phyloP scores from a whole-genome alignment of 2,888 invertebrate species.

The Caenorhabditis uteleia region DNA sequence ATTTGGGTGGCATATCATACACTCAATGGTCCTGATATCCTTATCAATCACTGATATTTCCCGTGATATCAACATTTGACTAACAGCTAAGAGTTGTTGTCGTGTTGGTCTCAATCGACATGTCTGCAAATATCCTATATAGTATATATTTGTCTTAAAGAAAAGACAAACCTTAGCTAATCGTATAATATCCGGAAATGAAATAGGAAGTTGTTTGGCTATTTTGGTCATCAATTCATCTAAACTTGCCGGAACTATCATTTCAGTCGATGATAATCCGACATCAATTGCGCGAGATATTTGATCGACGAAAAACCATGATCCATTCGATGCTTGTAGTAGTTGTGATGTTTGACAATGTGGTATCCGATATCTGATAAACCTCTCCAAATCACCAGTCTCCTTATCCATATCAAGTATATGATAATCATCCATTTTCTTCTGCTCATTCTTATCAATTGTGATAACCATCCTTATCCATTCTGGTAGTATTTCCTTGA shows the following conservation, averaged over 20 bases:
- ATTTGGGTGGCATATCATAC: neutral
- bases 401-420: constrained; percentile 27
- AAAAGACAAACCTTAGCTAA: constrained; percentile 12
- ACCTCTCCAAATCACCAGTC: constrained; percentile 37
- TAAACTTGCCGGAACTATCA: constrained; percentile 17
- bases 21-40: constrained; percentile 16
- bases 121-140: constrained; percentile 13
- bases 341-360: constrained; percentile 37
- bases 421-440: constrained; percentile 16
- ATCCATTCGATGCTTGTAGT: constrained; percentile 34
- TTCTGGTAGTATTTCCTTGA: constrained; percentile 32
- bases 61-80: constrained; percentile 38
- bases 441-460: constrained; percentile 19
- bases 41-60: constrained; percentile 27
- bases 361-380: constrained; percentile 42
- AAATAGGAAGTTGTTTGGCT: constrained; percentile 33
- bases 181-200: constrained; percentile 21
- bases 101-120: constrained; percentile 34
- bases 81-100: constrained; percentile 43
- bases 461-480: constrained; percentile 48
- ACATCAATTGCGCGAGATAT: constrained; percentile 34
- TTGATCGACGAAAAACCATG: constrained; percentile 56
- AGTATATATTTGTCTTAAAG: neutral
- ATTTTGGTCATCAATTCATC: constrained; percentile 32
- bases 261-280: constrained; percentile 30